Percentiles rank a stretch among this genome's conserved stretches.
Conservation (phyloP, 2,888 invertebrate genomes). For the Eupithecia inturbata region DNA sequence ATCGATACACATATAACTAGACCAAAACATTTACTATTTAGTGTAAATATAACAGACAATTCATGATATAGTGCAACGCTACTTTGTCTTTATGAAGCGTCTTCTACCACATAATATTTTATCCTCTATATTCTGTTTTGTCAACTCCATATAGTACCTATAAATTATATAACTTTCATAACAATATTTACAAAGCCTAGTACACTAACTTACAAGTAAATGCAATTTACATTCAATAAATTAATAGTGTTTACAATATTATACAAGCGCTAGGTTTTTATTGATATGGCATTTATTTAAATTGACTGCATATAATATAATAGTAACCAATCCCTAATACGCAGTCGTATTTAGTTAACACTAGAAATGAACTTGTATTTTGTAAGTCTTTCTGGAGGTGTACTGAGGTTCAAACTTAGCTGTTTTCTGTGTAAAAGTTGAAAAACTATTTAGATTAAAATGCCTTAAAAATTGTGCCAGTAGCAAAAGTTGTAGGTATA, state of each 20-base stretch:
- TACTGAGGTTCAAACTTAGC: background rate
- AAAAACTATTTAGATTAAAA: slow-evolving; percentile 16
- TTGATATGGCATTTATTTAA: slow-evolving; percentile 81
- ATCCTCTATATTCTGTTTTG: slow-evolving; percentile 70
- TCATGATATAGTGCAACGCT: slow-evolving; percentile 72
- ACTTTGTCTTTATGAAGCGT: slow-evolving; percentile 64
- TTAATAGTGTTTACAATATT: slow-evolving; percentile 82
- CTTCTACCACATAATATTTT: slow-evolving; percentile 76
- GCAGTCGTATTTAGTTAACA: slow-evolving; percentile 40
- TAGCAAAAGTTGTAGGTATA: slow-evolving; percentile 47
- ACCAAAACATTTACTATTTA: slow-evolving; percentile 75
- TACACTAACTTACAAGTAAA: slow-evolving; percentile 80
- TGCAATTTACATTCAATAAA: slow-evolving; percentile 83
- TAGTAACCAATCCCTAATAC: slow-evolving; percentile 29
- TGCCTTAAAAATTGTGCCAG: slow-evolving; percentile 34
- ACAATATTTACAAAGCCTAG: slow-evolving; percentile 85
- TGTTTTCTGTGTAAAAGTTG: background rate
- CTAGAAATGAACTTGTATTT: slow-evolving; percentile 11
- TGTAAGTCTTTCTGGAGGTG: background rate
- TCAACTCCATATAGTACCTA: slow-evolving; percentile 76
- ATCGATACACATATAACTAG: slow-evolving; percentile 76
- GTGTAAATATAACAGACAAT: slow-evolving; percentile 71
- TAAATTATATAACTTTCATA: slow-evolving; percentile 84
- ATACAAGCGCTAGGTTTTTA: slow-evolving; percentile 81
- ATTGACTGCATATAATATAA: slow-evolving; percentile 64